Evolutionary conservation across 2,888 invertebrate species (phyloP).

Genomic region (Galerucella calmariensis): DNA sequence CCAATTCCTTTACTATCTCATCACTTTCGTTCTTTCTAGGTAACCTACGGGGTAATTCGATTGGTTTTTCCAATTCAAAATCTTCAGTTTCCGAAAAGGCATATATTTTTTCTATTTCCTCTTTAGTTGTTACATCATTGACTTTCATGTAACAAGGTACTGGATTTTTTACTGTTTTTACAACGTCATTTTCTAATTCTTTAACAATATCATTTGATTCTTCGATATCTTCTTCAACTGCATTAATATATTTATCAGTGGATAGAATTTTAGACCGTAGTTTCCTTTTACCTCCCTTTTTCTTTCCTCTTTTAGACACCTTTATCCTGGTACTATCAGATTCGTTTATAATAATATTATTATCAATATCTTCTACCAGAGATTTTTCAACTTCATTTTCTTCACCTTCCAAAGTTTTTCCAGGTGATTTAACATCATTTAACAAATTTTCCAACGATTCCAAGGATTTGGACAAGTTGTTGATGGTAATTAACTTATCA

Average conservation of each 20-base stretch:
- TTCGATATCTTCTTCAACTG: not conserved
- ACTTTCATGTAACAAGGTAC: not conserved
- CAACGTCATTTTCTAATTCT: not conserved
- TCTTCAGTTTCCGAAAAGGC: constrained; percentile 45
- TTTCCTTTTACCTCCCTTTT: constrained; percentile 5
- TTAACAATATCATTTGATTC: not conserved
- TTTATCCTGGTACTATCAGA: not conserved
- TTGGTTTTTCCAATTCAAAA: constrained; percentile 40
- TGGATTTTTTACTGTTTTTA: not conserved
- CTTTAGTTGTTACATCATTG: constrained; percentile 19
- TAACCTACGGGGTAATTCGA: constrained; percentile 38
- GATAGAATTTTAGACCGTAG: not conserved
- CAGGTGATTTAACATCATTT: not conserved
- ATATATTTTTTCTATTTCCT: constrained; percentile 43
- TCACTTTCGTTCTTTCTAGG: constrained; percentile 26
- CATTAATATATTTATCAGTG: not conserved
- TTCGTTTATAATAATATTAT: not conserved
- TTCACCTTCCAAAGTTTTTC: not conserved
- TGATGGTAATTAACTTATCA: not conserved
- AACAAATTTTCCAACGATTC: not conserved
- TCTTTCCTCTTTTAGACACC: constrained; percentile 15
- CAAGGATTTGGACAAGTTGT: not conserved
- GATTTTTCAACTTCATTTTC: not conserved
- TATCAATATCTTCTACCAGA: not conserved
- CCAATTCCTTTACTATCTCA: not conserved